These are phyloP conservation scores for Aplodontia rufa DNA, from an alignment of 2,113 vertebrate species.

Conservation along the genomic window DNA sequence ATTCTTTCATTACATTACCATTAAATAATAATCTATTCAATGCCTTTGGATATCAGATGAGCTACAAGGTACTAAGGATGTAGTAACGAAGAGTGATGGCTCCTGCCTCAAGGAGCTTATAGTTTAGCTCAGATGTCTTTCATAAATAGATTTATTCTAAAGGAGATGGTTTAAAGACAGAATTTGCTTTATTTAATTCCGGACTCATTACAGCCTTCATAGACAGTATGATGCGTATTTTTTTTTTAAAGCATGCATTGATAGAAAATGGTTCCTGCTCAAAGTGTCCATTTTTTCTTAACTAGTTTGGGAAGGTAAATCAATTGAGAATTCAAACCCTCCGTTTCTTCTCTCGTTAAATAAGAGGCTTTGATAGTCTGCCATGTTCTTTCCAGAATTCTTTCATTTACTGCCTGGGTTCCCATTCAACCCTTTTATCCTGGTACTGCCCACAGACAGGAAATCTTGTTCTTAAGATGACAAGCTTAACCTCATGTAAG, in stretches of 20 bases:
- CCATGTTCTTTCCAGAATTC: neutral
- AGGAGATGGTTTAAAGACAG: neutral
- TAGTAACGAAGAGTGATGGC: neutral
- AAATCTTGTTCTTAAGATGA: slow-evolving; percentile 56
- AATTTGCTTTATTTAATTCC: neutral
- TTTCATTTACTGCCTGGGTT: slow-evolving; percentile 24
- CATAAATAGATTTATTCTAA: neutral
- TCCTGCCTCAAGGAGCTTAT: neutral
- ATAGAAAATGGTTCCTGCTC: neutral
- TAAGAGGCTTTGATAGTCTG: neutral
- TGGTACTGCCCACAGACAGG: neutral
- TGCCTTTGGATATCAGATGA: neutral
- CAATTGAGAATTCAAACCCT: neutral
- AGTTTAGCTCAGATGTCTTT: neutral
- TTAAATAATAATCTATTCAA: neutral
- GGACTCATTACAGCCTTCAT: neutral
- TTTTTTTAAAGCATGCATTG: neutral
- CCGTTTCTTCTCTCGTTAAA: neutral
- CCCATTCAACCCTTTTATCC: slow-evolving; percentile 33
- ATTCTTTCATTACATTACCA: neutral
- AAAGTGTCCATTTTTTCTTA: neutral
- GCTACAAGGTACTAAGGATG: neutral
- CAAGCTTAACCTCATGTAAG: neutral
- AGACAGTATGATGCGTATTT: neutral
- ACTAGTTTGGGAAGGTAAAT: neutral